These are phyloP conservation scores for Agriopis leucophaearia DNA, from an alignment of 2,888 invertebrate genomes.

Conservation along the genomic window DNA sequence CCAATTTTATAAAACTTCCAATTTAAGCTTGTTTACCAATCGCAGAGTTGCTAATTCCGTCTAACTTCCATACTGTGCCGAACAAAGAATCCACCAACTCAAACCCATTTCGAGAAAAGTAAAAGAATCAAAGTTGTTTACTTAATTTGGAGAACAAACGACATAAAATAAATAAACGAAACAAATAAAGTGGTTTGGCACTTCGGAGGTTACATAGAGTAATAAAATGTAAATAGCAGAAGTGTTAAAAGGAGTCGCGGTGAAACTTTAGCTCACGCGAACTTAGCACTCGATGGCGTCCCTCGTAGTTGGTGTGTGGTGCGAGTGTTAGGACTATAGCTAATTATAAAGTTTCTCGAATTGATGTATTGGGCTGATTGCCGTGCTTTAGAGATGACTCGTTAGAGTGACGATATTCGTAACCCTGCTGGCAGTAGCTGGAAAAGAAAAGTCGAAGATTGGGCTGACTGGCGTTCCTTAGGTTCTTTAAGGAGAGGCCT, in stretches of 20 bases:
- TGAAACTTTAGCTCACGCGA: constrained; percentile 74
- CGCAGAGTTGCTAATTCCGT: constrained; percentile 34
- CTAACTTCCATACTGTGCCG: constrained; percentile 22
- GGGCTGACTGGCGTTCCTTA: too few species aligned
- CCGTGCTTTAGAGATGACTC: too few species aligned
- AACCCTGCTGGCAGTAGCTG: too few species aligned
- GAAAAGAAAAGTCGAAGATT: too few species aligned
- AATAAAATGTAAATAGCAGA: constrained; percentile 81
- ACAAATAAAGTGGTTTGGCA: constrained; percentile 71
- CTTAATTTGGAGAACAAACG: constrained; percentile 57
- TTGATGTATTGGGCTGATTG: too few species aligned
- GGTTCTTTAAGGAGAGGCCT: too few species aligned
- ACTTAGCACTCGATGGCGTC: constrained; percentile 71
- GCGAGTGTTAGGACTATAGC: constrained; percentile 33
- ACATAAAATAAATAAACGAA: constrained; percentile 61
- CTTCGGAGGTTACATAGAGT: constrained; percentile 62
- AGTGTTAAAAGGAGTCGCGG: constrained; percentile 77
- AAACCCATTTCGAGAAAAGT: constrained; percentile 36
- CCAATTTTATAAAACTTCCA: constrained; percentile 28
- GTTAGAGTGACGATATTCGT: too few species aligned
- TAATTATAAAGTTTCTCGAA: constrained; percentile 11
- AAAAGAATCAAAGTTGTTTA: constrained; percentile 54
- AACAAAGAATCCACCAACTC: constrained; percentile 29
- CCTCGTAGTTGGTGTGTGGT: constrained; percentile 50
- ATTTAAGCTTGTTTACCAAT: constrained; percentile 34